Percentiles rank a stretch among this genome's conserved stretches.
Evolutionary conservation across 1,140 invertebrate genomes (phyloP).

Genomic region (Micrasema minimum): DNA sequence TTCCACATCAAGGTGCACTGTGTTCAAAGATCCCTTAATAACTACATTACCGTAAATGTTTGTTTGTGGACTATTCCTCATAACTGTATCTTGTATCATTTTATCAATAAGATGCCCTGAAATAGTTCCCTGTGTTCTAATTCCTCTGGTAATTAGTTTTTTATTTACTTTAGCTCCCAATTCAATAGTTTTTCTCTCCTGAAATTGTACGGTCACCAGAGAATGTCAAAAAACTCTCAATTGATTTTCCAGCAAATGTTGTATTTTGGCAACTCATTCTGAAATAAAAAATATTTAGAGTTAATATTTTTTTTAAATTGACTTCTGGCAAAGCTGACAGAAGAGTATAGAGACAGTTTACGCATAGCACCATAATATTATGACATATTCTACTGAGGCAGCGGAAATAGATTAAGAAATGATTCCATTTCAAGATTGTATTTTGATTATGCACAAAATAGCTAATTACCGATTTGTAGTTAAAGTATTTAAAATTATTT

Average conservation of each 20-base stretch:
- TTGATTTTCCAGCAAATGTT: slow-evolving; percentile 30
- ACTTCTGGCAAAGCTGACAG: too few species aligned
- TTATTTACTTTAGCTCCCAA: slow-evolving; percentile 29
- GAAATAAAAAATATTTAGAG: slow-evolving; percentile 6
- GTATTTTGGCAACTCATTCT: slow-evolving; percentile 43
- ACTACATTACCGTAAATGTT: slow-evolving; percentile 37
- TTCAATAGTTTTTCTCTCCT: slow-evolving; percentile 31
- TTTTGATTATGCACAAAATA: background rate
- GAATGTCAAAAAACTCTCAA: slow-evolving; percentile 32
- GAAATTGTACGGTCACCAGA: slow-evolving; percentile 19
- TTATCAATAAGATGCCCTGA: slow-evolving; percentile 19
- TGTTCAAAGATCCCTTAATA: slow-evolving; percentile 16
- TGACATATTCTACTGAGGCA: too few species aligned
- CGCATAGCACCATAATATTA: too few species aligned
- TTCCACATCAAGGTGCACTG: slow-evolving; percentile 26
- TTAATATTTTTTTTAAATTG: background rate
- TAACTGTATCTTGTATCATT: slow-evolving; percentile 42
- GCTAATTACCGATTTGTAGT: slow-evolving; percentile 35
- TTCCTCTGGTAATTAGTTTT: slow-evolving; percentile 3
- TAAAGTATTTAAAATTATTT: slow-evolving; percentile 45
- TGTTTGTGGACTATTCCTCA: slow-evolving; percentile 19
- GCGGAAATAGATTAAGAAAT: too few species aligned
- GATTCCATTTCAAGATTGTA: too few species aligned
- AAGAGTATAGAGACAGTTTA: too few species aligned
- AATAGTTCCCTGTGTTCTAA: slow-evolving; percentile 22